Evolutionary conservation across 2,797 vertebrate genomes (phyloP), one percentile per base, ranked within the genome.

Genomic region (Myotis vivesi): DNA sequence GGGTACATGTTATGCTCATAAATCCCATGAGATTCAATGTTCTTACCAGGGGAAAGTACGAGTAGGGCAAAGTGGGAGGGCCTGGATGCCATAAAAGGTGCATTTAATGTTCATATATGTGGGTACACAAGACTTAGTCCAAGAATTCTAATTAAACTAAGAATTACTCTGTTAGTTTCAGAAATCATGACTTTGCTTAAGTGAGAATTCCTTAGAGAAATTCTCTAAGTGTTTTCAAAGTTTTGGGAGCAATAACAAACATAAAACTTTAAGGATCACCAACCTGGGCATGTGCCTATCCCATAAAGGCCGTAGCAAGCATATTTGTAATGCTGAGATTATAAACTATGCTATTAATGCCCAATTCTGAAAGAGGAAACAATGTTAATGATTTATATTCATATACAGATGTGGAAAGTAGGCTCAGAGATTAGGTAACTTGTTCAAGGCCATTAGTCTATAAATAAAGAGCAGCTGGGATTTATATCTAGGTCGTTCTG

Each of bases 171-270:
- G 13, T 71, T 64, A 8, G 71, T 95, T 55, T 81, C 59, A 80
- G 33, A 86, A 84, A 84, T 84, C 28, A 94, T 49, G 36, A 72
- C 16, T 49, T 86, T 93, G 72, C 71, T 36, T 36, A 36, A 36
- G 36, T 36, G 36, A 36, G 36, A 4, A 36, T 36, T 36, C 36
- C 36, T 36, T 87, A 4, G 9, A 92, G 72, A n/a, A 89, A 64
- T 93, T 87, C 49, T 55, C 64, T 33, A 88, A 38, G 23, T 19
- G 46, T 41, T 77, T 86, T 89, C 53, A 59, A 88, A 84, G 51
- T 88, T 95, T 76, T 66, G 25, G 51, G 25, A 92, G 53, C 38
- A 95, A 76, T 17, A 84, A 91, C 38, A 92, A 71, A 89, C 33
- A 75, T 44, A 92, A 87, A 53, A 59, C n/a, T 79, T 71, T 64